phyloP scores from a whole-genome alignment of 2,797 vertebrate genomes.

The Lutjanus campechanus region DNA sequence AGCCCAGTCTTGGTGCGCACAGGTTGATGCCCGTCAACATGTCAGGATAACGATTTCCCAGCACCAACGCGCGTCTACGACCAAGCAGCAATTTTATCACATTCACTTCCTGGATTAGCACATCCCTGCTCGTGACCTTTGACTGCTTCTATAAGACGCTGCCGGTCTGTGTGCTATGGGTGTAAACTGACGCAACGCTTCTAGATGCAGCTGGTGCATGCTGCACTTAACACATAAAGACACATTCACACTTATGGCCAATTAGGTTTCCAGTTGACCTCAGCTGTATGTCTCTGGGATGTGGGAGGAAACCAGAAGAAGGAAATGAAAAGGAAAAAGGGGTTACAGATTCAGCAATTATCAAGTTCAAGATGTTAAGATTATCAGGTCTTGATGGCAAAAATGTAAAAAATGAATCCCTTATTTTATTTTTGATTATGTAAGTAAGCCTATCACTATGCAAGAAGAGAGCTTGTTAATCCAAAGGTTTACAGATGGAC shows the following conservation, averaged over 20 bases:
- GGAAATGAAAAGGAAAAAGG: too few relatives aligned
- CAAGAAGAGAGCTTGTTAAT: too few relatives aligned
- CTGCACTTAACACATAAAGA: slow-evolving; percentile 1
- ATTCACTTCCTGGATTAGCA: slow-evolving; percentile 1
- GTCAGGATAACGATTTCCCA: neutral
- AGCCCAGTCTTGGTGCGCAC: neutral
- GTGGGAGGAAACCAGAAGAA: too few relatives aligned
- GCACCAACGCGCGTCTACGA: neutral
- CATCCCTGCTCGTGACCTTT: neutral
- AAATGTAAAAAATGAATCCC: too few relatives aligned
- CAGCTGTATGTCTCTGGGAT: slow-evolving; percentile 5
- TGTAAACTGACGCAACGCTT: slow-evolving; percentile 10
- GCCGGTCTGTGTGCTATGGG: too few relatives aligned
- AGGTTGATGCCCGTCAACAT: neutral
- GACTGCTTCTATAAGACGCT: slow-evolving; percentile 1
- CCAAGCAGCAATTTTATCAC: neutral
- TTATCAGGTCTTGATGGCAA: too few relatives aligned
- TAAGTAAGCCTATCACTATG: too few relatives aligned
- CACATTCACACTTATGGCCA: neutral
- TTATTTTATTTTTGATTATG: too few relatives aligned
- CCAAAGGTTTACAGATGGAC: too few relatives aligned
- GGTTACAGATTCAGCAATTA: too few relatives aligned
- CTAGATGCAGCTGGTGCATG: neutral
- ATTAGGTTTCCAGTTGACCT: neutral
- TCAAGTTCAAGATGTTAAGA: too few relatives aligned